Percentiles rank a stretch among this genome's conserved stretches.
Conservation (phyloP, 2,113 vertebrate species). For the Gobius niger region DNA sequence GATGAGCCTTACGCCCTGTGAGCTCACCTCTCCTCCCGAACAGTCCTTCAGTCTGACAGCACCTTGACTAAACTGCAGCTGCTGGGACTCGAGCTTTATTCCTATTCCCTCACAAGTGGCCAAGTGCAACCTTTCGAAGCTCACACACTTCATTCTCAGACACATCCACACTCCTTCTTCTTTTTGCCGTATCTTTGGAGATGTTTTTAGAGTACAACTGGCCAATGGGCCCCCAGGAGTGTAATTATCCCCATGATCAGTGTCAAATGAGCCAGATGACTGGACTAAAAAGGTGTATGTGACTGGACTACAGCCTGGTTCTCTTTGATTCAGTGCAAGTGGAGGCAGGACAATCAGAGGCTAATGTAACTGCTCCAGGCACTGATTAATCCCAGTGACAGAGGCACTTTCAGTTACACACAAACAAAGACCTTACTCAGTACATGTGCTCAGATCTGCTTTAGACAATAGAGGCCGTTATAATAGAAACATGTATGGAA, state of each 20-base stretch:
- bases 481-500: too few species aligned
- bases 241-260: conserved; percentile 50
- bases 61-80: conserved; percentile 14
- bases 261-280: conserved; percentile 40
- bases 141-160: conserved; percentile 32
- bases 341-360: conserved; percentile 24
- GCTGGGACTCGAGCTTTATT: conserved; percentile 45
- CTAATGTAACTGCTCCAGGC: conserved; percentile 37
- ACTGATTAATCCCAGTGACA: conserved; percentile 47
- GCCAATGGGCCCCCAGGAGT: conserved; percentile 54
- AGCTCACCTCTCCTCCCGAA: conserved; percentile 18
- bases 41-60: conserved; percentile 40
- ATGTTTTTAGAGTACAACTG: conserved; percentile 34
- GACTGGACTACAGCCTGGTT: conserved; percentile 3
- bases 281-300: conserved; percentile 31
- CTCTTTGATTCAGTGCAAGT: conserved; percentile 32
- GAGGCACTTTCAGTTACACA: conserved; percentile 12
- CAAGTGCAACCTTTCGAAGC: conserved; percentile 48
- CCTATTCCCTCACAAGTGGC: conserved; percentile 33
- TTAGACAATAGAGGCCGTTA: too few species aligned
- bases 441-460: conserved; percentile 1
- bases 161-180: conserved; percentile 3
- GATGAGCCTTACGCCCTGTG: not conserved
- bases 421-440: conserved; percentile 15
- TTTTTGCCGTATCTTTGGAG: conserved; percentile 11